A percentile compares a stretch with the other conserved stretches of the same genome.
Conservation (phyloP, 30 jellyfish, hydroid and myxozoan genomes). For the Morbakka virulenta region DNA sequence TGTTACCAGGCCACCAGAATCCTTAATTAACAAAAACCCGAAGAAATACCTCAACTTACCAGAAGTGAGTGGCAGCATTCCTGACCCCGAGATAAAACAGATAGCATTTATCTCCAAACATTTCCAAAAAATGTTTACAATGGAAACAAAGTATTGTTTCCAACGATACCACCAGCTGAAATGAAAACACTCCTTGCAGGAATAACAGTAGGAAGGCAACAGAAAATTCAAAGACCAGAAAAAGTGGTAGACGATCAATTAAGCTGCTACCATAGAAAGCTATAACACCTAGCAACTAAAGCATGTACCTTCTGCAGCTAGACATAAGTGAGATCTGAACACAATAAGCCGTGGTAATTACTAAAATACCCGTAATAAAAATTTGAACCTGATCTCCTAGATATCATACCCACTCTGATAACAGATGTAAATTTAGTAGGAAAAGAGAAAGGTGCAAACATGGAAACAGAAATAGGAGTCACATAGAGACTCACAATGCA, state of each 20-base stretch:
- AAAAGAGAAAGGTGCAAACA: slow-evolving; percentile 1
- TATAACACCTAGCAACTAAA: slow-evolving; percentile 1
- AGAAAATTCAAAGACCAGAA: slow-evolving; percentile 19
- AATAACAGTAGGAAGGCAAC: slow-evolving; percentile 23
- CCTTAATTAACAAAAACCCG: slow-evolving; percentile 40
- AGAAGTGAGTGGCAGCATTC: slow-evolving; percentile 55
- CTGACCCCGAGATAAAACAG: slow-evolving; percentile 63
- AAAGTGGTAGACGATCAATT: slow-evolving; percentile 14
- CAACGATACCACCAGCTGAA: slow-evolving; percentile 52
- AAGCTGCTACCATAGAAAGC: not conserved
- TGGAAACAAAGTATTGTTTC: slow-evolving; percentile 38
- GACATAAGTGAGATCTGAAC: slow-evolving; percentile 43
- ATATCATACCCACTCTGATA: slow-evolving; percentile 5
- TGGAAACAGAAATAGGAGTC: slow-evolving; percentile 6
- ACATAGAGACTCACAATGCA: slow-evolving; percentile 38
- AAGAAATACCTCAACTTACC: slow-evolving; percentile 56
- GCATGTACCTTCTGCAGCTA: slow-evolving; percentile 1
- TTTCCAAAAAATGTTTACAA: slow-evolving; percentile 29
- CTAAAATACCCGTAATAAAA: not conserved
- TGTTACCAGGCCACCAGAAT: slow-evolving; percentile 48
- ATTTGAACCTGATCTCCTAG: slow-evolving; percentile 35
- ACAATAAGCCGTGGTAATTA: slow-evolving; percentile 9
- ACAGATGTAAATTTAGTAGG: slow-evolving; percentile 20
- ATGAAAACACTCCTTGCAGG: slow-evolving; percentile 43
- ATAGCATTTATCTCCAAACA: slow-evolving; percentile 29